Conservation (phyloP, 1,140 invertebrate species). For the Eupeodes corollae region DNA sequence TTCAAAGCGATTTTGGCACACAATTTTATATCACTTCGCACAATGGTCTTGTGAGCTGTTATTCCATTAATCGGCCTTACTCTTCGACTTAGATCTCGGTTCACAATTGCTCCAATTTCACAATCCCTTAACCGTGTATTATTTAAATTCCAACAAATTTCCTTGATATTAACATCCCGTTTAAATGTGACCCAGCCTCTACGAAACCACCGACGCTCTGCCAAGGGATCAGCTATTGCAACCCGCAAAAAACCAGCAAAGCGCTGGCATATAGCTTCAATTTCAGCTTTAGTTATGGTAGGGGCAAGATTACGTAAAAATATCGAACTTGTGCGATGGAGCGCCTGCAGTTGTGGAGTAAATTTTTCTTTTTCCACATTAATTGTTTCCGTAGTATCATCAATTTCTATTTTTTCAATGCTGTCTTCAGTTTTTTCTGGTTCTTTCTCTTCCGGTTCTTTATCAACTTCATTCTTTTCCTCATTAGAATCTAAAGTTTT, state of each 20-base stretch:
- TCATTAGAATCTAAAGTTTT: constrained; percentile 3
- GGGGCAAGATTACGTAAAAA: constrained; percentile 93
- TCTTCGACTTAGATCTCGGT: constrained; percentile 82
- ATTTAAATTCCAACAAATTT: constrained; percentile 98
- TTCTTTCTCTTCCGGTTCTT: background rate
- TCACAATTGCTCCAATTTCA: constrained; percentile 88
- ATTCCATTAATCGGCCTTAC: constrained; percentile 89
- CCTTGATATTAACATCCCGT: constrained; percentile 94
- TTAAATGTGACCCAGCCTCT: constrained; percentile 98
- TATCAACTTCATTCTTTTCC: constrained; percentile 13
- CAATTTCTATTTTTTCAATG: constrained; percentile 6
- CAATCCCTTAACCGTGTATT: constrained; percentile 77
- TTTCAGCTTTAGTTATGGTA: constrained; percentile 90
- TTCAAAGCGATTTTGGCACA: constrained; percentile 92
- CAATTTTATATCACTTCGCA: constrained; percentile 84
- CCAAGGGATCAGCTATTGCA: constrained; percentile 91
- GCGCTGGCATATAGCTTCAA: constrained; percentile 91
- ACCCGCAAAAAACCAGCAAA: constrained; percentile 94
- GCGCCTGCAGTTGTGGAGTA: constrained; percentile 49
- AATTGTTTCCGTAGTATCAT: constrained; percentile 24
- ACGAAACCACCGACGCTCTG: constrained; percentile 88
- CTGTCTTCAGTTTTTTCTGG: background rate
- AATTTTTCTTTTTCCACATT: constrained; percentile 41
- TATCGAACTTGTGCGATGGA: constrained; percentile 93
- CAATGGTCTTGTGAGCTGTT: constrained; percentile 80